Conservation (phyloP, 2,888 invertebrate species). For the Galerucella calmariensis region DNA sequence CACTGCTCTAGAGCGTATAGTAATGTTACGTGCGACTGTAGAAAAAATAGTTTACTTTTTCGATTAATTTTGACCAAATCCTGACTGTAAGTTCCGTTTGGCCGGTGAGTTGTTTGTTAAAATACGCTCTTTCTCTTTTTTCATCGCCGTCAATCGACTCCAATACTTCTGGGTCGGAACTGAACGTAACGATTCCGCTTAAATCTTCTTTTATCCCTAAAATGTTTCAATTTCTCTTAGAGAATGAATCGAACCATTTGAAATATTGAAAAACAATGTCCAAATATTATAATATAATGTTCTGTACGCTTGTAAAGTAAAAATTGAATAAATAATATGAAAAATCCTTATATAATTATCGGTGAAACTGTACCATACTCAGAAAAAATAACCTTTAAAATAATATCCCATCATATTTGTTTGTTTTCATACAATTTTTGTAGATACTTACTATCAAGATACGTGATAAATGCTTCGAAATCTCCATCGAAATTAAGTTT, state of each 20-base stretch:
- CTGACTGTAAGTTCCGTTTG: constrained; percentile 73
- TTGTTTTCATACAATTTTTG: too few species aligned
- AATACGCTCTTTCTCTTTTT: constrained; percentile 46
- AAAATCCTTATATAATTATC: too few species aligned
- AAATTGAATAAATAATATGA: too few species aligned
- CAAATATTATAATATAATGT: too few species aligned
- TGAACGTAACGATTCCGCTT: constrained; percentile 72
- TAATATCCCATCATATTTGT: too few species aligned
- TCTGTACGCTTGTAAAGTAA: too few species aligned
- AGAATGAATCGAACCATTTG: too few species aligned
- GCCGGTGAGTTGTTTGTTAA: constrained; percentile 63
- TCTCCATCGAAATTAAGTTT: constrained; percentile 70
- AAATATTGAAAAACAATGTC: too few species aligned
- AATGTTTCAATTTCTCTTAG: neutral
- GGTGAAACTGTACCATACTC: too few species aligned
- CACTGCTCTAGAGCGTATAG: too few species aligned
- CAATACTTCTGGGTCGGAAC: constrained; percentile 70
- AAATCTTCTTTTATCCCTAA: constrained; percentile 75
- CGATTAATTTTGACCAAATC: constrained; percentile 78
- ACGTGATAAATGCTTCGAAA: constrained; percentile 69
- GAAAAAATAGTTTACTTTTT: constrained; percentile 71
- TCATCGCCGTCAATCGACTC: constrained; percentile 67
- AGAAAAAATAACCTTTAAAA: too few species aligned
- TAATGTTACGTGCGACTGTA: too few species aligned
- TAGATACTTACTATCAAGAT: constrained; percentile 66